Conservation (phyloP, 2,888 invertebrate species). For the Philopedon plagiatum region DNA sequence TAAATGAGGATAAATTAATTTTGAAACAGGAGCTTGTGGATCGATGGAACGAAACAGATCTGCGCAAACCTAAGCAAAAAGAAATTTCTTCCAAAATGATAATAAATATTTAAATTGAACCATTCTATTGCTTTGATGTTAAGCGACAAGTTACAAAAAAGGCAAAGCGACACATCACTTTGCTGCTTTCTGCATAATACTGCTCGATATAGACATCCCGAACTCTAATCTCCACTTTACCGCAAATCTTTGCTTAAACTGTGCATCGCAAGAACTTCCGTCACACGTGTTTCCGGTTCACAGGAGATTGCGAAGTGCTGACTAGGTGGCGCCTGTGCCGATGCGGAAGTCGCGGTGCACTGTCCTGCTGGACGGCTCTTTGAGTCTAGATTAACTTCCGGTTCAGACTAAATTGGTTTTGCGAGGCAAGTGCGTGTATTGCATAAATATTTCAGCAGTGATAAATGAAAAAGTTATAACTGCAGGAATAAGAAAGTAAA, state of each 20-base stretch:
- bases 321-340: constrained; percentile 40
- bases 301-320: constrained; percentile 39
- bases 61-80: too few relatives aligned
- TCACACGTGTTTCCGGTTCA: constrained; percentile 23
- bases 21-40: neutral
- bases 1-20: too few relatives aligned
- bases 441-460: constrained; percentile 42
- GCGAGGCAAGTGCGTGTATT: constrained; percentile 38
- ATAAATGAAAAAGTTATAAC: too few relatives aligned
- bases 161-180: too few relatives aligned
- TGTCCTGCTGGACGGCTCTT: constrained; percentile 25
- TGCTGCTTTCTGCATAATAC: neutral
- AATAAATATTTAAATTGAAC: neutral
- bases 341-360: constrained; percentile 36
- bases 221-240: neutral
- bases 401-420: constrained; percentile 34
- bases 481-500: too few relatives aligned
- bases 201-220: neutral
- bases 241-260: constrained; percentile 6
- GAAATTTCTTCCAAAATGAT: too few relatives aligned
- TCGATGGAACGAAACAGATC: too few relatives aligned
- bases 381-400: constrained; percentile 40
- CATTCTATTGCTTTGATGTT: too few relatives aligned
- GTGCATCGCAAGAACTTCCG: constrained; percentile 28
- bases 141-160: too few relatives aligned